Evolutionary conservation across 1,140 invertebrate genomes (phyloP), one percentile per base, ranked within the genome.

Genomic region (Zaprionus gabonicus): DNA sequence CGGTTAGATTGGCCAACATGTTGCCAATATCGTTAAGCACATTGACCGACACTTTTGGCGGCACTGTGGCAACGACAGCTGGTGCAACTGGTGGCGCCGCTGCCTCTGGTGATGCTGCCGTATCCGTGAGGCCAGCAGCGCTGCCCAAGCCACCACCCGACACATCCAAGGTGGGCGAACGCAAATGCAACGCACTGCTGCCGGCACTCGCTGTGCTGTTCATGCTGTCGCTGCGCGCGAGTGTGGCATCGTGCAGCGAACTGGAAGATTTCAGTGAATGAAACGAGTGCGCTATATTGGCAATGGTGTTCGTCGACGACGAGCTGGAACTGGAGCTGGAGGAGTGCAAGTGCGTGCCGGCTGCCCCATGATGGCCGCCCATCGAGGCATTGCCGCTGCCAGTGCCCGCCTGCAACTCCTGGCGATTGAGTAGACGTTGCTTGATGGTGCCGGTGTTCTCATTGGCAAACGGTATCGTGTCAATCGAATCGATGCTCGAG

Each of bases 391-490:
- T 57, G 41, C 15, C 9, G 36, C 75, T 64, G 10, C 58, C 70
- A 36, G 3, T 46, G 41, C 59, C 56, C n/a, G 64, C 58, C n/a
- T 80, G 77, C 58, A 93, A 58, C 65, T 93, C 91, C 72, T 92
- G 91, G 7, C 91, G 85, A 58, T 93, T 93, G 12, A 92, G 75
- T 69, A 91, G 72, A 20, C 92, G 91, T 92, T 94, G 94, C 82
- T 99, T 98, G 91, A 99, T 99, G 27, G 99, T 99, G 12, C 98
- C 99, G 38, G 98, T 98, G 94, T 99, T 99, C 92, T 99, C 99
- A 93, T 99, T 99, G 70, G 99, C 98, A 94, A 99, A 99, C 44
- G 98, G 98, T 92, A 99, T 95, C 80, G 98, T 98, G 93, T 99
- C 98, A 53, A 93, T 93, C 25, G 98, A 98, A 94, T 99, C 97